Conservation (phyloP, 2,888 invertebrate genomes). For the Diplazon laetatorius region DNA sequence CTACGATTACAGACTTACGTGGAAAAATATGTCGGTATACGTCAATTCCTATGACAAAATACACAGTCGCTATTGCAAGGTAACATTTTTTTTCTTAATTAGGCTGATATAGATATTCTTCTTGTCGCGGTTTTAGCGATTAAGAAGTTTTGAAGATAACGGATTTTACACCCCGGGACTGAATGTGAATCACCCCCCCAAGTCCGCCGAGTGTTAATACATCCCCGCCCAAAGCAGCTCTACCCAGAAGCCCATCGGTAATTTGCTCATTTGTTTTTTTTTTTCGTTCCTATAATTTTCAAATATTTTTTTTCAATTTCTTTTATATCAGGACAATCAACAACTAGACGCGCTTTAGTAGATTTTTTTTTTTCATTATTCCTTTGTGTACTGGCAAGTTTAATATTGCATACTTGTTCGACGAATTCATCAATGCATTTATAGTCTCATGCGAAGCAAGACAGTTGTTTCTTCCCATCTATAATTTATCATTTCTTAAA, state of each 20-base stretch:
- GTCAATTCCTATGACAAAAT: slow-evolving; percentile 74
- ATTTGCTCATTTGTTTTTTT: slow-evolving; percentile 32
- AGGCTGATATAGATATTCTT: slow-evolving; percentile 54
- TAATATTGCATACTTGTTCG: slow-evolving; percentile 63
- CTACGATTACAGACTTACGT: slow-evolving; percentile 67
- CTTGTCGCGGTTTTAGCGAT: slow-evolving; percentile 13
- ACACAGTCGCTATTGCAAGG: slow-evolving; percentile 66
- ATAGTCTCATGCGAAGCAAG: slow-evolving; percentile 63
- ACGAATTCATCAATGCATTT: slow-evolving; percentile 64
- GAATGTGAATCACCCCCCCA: slow-evolving; percentile 65
- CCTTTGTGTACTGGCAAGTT: slow-evolving; percentile 69
- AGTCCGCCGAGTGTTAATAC: slow-evolving; percentile 60
- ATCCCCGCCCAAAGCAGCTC: slow-evolving; percentile 54
- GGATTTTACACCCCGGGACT: not conserved
- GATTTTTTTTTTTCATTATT: slow-evolving; percentile 4
- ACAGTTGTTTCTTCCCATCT: slow-evolving; percentile 40
- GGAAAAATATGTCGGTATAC: slow-evolving; percentile 77
- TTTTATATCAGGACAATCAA: slow-evolving; percentile 51
- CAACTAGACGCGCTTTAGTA: slow-evolving; percentile 58
- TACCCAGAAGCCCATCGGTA: slow-evolving; percentile 62
- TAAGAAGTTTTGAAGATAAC: slow-evolving; percentile 13
- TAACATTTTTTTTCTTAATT: slow-evolving; percentile 54
- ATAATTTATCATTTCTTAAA: not conserved
- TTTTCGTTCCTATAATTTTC: not conserved
- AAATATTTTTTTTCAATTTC: not conserved